These are phyloP conservation scores for Sminthurides aquaticus DNA, from an alignment of 2,888 invertebrate genomes.

Conservation along the genomic window DNA sequence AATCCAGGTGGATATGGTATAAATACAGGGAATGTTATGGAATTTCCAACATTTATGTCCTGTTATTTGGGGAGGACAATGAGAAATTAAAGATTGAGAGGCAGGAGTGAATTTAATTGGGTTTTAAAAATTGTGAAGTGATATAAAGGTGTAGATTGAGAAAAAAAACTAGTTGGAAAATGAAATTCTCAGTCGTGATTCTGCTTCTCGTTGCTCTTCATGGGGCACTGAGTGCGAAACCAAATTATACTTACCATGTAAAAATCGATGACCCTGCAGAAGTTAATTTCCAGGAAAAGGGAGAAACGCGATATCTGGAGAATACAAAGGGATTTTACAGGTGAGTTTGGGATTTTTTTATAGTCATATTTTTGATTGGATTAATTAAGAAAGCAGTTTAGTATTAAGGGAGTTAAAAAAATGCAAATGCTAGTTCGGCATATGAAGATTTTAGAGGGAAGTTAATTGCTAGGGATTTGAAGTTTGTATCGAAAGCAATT, in stretches of 20 bases:
- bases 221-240: constrained; percentile 33
- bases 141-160: too few relatives aligned
- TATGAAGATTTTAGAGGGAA: too few relatives aligned
- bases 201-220: constrained; percentile 8
- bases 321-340: constrained; percentile 42
- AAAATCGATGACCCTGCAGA: constrained; percentile 39
- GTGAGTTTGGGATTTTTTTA: constrained; percentile 19
- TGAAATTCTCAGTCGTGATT: constrained; percentile 6
- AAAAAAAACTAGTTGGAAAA: neutral
- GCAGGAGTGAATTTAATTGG: too few relatives aligned
- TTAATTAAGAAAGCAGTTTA: too few relatives aligned
- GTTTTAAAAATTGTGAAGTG: too few relatives aligned
- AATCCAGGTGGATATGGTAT: too few relatives aligned
- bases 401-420: too few relatives aligned
- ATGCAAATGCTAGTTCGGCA: too few relatives aligned
- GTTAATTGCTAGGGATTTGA: too few relatives aligned
- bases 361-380: too few relatives aligned
- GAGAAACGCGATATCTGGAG: constrained; percentile 37
- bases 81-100: neutral
- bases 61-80: neutral
- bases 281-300: constrained; percentile 41
- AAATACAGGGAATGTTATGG: neutral
- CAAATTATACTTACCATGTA: constrained; percentile 42
- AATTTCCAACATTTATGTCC: neutral
- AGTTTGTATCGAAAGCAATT: too few relatives aligned